These are phyloP conservation scores for Nyctalus aviator DNA, from an alignment of 2,797 vertebrate species.

Conservation along the genomic window DNA sequence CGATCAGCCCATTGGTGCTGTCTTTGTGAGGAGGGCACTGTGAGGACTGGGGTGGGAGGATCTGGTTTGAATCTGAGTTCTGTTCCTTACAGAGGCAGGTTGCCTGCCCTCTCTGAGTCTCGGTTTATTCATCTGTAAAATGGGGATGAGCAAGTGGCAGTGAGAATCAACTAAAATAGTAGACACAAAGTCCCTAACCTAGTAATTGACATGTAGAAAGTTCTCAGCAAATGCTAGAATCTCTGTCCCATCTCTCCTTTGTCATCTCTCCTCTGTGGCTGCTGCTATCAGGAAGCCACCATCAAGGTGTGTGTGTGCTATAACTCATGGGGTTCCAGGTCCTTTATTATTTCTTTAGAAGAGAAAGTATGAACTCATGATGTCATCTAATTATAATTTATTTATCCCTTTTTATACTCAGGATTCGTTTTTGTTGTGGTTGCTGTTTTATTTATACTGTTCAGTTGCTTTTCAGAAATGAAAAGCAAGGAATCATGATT, in stretches of 20 bases:
- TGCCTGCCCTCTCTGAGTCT: not conserved
- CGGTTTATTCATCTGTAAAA: not conserved
- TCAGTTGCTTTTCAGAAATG: not conserved
- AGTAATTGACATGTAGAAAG: not conserved
- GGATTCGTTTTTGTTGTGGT: not conserved
- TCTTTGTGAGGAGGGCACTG: not conserved
- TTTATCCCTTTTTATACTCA: not conserved
- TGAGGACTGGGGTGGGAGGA: not conserved
- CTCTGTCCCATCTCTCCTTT: not conserved
- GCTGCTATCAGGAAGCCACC: not conserved
- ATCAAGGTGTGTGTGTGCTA: not conserved
- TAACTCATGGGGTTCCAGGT: not conserved
- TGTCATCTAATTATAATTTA: not conserved
- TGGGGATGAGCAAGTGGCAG: not conserved
- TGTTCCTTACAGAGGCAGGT: not conserved
- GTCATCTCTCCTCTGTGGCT: not conserved
- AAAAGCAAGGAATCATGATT: not conserved
- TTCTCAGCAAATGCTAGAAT: not conserved
- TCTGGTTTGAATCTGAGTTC: not conserved
- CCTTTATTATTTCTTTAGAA: not conserved
- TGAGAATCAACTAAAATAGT: not conserved
- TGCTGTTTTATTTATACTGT: not conserved
- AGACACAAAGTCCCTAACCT: not conserved
- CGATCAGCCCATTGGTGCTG: not conserved
- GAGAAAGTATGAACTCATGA: too few species aligned